phyloP scores from a whole-genome alignment of 2,888 invertebrate genomes.

The Sarcophaga variegata region DNA sequence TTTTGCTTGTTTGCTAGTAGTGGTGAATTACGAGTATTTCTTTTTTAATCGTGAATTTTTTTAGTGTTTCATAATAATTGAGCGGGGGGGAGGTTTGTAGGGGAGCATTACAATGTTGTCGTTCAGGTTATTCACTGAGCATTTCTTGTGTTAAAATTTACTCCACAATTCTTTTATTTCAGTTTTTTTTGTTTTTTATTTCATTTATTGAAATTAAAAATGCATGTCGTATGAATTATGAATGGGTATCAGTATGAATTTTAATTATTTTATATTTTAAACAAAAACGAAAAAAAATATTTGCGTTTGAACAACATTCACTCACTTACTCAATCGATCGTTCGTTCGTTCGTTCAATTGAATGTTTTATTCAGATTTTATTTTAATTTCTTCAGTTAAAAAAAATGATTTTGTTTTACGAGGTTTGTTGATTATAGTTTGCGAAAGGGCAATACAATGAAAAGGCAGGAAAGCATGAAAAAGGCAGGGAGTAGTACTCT shows the following conservation, averaged over 20 bases:
- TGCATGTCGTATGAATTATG: conserved; percentile 58
- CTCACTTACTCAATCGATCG: background rate
- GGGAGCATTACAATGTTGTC: background rate
- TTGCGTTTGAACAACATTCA: conserved; percentile 2
- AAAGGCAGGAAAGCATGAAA: too few species aligned
- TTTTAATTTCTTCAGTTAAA: too few species aligned
- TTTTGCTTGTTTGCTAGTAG: background rate
- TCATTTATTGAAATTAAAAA: conserved; percentile 42
- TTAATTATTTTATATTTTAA: conserved; percentile 48
- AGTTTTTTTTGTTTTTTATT: background rate
- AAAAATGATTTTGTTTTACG: too few species aligned
- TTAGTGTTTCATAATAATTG: background rate
- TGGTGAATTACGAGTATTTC: too few species aligned
- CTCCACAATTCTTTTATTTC: conserved; percentile 2
- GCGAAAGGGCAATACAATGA: too few species aligned
- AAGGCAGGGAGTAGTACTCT: too few species aligned
- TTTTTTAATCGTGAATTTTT: conserved; percentile 1
- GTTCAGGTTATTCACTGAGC: background rate
- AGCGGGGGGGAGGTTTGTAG: background rate
- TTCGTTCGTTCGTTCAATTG: conserved; percentile 18
- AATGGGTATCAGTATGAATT: conserved; percentile 55
- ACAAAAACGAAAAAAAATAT: background rate
- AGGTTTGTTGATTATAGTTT: too few species aligned
- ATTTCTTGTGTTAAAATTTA: background rate
- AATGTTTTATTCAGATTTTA: conserved; percentile 30